Evolutionary conservation across 2,113 vertebrate genomes (phyloP), one percentile per base, ranked within the genome.

Genomic region (Myiopsitta monachus): DNA sequence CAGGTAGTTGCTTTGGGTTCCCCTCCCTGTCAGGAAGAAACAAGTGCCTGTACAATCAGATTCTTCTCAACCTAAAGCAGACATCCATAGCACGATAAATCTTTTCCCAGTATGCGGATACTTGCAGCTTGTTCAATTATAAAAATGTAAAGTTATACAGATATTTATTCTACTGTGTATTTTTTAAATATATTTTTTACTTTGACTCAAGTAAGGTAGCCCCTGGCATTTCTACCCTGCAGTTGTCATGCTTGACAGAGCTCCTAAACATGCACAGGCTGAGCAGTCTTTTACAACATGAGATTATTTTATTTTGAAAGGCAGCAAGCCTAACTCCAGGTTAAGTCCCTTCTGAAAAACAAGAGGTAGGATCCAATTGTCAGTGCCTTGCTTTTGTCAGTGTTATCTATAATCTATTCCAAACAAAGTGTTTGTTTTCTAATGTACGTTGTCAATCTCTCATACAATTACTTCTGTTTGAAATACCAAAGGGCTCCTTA

Each of bases 401-500:
- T 66, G 31, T 92, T 93, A 54, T n/a, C 57, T 85, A 73, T 82
- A 73, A 91, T 74, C 84, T 94, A 74, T 88, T 88, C 80, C 38
- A 94, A 92, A 90, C 76, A 66, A 93, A 84, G 57, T 54, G 63
- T 76, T 94, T 93, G 31, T 84, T 96, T 96, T 87, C 83, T 78
- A 93, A 82, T 1, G 4, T 27, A 79, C 2, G 11, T 55, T 95
- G 88, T 94, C 92, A 93, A 87, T 95, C 95, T 94, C 54, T 68
- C 41, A 36, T 41, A 93, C 92, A 87, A 92, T 95, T 96, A 87
- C 14, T 95, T 92, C 74, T 89, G 52, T 80, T 59, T 91, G 94
- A 96, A 96, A 96, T 94, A 93, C 94, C 88, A 95, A 92, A 95
- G 77, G 91, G 57, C 83, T 96, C 74, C 87, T 94, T 82, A 92